Base-by-base conservation (phyloP, 1,140 invertebrate genomes). In the Babylonia areolata region DNA sequence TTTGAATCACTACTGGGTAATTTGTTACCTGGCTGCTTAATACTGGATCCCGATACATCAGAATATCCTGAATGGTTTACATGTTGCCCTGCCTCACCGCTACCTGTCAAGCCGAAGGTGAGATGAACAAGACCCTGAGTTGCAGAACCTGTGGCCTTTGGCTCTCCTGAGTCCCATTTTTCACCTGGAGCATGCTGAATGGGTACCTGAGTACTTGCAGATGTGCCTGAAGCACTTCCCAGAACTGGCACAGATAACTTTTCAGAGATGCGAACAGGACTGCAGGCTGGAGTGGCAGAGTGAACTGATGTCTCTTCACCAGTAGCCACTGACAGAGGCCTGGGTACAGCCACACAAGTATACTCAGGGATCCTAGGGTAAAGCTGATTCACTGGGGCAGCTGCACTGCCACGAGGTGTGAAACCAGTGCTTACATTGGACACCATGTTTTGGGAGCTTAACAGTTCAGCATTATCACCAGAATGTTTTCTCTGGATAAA, bases 371-470 rank as follows among this genome's bases (percentile, higher is more conserved):
- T 79, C 77, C 78, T 80, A 28, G 78, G 33, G 12, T 31, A 28
- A 20, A 46, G 77, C 2, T 3, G 9, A 46, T 42, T 54, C 28
- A 80, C 39, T 54, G 46, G 28, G 54, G 28, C 78, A 80, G 78
- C 54, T 28, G 51, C 39, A n/a, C 40, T 37, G 20, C 9, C 46
- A 20, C 20, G 17, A 46, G 82, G 82, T 28, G 23, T 73, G 31
- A 84, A 84, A 20, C 82, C 82, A 37, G 42, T 84, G 82, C 82
- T 84, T n/a, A 84, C 35, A 37, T 84, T 73, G 69, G 69, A 39
- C 64, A 75, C 40, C 23, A 46, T n/a, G 15, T 11, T 42, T 35
- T 40, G 37, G n/a, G 35, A 20, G n/a, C n/a, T n/a, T n/a, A n/a
- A n/a, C n/a, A n/a, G n/a, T 84, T 31, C n/a, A 69, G 11, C 35